Conservation (phyloP, 2,888 invertebrate genomes). For the Nomada hirtipes region DNA sequence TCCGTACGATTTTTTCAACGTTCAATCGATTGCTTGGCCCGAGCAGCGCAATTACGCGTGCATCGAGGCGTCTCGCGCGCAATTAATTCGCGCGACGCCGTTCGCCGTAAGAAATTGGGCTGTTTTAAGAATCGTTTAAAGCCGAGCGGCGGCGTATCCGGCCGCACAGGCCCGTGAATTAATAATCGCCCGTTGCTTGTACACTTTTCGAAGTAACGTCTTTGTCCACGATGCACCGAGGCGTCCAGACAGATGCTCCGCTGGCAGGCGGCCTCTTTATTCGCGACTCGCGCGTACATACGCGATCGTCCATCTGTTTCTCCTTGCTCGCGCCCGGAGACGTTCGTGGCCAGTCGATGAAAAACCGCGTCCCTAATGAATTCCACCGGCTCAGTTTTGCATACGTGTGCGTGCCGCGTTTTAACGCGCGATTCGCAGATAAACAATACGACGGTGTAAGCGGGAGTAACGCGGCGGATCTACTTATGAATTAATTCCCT, state of each 20-base stretch:
- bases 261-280: slow-evolving; percentile 39
- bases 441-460: slow-evolving; percentile 11
- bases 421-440: not conserved
- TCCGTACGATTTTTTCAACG: not conserved
- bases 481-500: slow-evolving; percentile 23
- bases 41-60: no score
- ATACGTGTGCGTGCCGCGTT: slow-evolving; percentile 9
- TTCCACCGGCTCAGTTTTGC: slow-evolving; percentile 7
- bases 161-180: slow-evolving; percentile 52
- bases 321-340: not conserved
- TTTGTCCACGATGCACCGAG: slow-evolving; percentile 36
- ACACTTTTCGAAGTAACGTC: slow-evolving; percentile 36
- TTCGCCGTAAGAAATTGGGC: not conserved
- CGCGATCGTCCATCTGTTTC: slow-evolving; percentile 40
- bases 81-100: not conserved
- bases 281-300: slow-evolving; percentile 12
- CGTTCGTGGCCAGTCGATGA: slow-evolving; percentile 10
- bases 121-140: not conserved
- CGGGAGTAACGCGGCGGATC: not conserved
- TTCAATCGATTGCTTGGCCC: no score
- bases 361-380: slow-evolving; percentile 23
- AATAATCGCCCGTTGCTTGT: slow-evolving; percentile 55
- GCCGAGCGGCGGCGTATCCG: not conserved
- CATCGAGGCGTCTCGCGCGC: not conserved
- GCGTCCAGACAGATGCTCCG: slow-evolving; percentile 60